Evolutionary conservation across 2,113 vertebrate species (phyloP).

Genomic region (Trichechus manatus): DNA sequence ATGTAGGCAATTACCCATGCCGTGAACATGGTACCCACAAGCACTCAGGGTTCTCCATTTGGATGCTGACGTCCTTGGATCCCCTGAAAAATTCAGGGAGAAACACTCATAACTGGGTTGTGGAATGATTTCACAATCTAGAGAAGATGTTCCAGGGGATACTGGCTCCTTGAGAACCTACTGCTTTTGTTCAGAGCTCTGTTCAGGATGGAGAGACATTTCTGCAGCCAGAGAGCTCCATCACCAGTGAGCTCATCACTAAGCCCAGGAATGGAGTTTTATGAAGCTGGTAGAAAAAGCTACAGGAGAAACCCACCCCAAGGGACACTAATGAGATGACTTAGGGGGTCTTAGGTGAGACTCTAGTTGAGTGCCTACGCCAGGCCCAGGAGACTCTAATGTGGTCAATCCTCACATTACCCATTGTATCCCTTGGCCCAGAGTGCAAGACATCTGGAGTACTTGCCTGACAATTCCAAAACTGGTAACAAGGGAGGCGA

Average conservation of each 20-base stretch:
- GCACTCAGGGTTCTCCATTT: accelerated
- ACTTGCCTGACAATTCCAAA: not conserved
- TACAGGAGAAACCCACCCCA: too few species aligned
- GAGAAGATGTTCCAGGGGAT: accelerated
- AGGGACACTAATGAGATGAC: accelerated
- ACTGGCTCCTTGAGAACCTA: not conserved
- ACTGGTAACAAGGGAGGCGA: accelerated
- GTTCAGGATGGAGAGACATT: not conserved
- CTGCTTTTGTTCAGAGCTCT: too few species aligned
- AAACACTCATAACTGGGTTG: not conserved
- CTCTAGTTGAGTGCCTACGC: accelerated
- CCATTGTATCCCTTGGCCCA: too few species aligned
- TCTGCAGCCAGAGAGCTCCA: not conserved
- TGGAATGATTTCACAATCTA: not conserved
- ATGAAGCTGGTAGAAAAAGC: accelerated
- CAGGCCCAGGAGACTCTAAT: accelerated
- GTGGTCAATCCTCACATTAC: accelerated
- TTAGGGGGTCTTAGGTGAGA: not conserved
- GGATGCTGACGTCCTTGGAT: too few species aligned
- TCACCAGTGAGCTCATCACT: not conserved
- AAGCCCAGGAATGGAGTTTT: accelerated
- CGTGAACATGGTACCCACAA: accelerated
- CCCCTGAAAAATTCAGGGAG: not conserved
- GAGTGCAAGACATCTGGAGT: accelerated
- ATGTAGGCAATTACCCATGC: accelerated